A percentile compares a stretch with the other conserved stretches of the same genome.
Conservation (phyloP, 1,140 invertebrate genomes). For the Zaprionus ornatus region DNA sequence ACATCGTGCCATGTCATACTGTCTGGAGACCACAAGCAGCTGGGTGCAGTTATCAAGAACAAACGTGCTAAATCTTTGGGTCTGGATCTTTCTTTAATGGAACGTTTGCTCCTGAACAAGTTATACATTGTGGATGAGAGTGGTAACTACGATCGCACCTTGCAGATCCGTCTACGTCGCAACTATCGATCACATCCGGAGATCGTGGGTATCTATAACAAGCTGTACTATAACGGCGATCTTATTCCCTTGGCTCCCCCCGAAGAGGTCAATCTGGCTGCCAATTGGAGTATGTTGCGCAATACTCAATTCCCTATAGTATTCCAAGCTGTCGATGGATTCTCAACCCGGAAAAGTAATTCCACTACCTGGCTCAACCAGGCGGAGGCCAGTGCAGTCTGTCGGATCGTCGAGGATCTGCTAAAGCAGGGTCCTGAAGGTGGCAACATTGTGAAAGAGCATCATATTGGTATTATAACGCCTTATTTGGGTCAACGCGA, state of each 20-base stretch:
- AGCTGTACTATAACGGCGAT: slow-evolving; percentile 87
- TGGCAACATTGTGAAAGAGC: slow-evolving; percentile 82
- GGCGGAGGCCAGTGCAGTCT: slow-evolving; percentile 87
- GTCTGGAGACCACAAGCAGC: slow-evolving; percentile 92
- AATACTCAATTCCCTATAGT: slow-evolving; percentile 86
- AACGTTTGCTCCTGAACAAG: slow-evolving; percentile 84
- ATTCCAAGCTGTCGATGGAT: slow-evolving; percentile 87
- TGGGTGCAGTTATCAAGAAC: slow-evolving; percentile 89
- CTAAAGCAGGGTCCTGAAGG: slow-evolving; percentile 61
- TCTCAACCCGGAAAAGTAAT: slow-evolving; percentile 4
- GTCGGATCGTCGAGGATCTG: slow-evolving; percentile 84
- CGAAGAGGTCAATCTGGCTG: slow-evolving; percentile 44
- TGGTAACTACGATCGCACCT: slow-evolving; percentile 85
- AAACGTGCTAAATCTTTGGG: slow-evolving; percentile 83
- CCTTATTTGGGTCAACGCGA: slow-evolving; percentile 90
- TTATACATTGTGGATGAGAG: slow-evolving; percentile 84
- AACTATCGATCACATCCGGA: slow-evolving; percentile 88
- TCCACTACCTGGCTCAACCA: slow-evolving; percentile 51
- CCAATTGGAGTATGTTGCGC: slow-evolving; percentile 76
- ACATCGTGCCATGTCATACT: slow-evolving; percentile 86
- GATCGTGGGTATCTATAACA: slow-evolving; percentile 87
- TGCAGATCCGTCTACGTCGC: slow-evolving; percentile 87
- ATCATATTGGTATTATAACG: slow-evolving; percentile 92
- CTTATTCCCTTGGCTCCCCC: slow-evolving; percentile 78
- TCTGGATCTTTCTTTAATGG: slow-evolving; percentile 85